Percentiles rank a stretch among this genome's conserved stretches.
These are phyloP conservation scores for Trididemnum clinides DNA, from an alignment of 23 tunicate genomes.

Conservation along the genomic window DNA sequence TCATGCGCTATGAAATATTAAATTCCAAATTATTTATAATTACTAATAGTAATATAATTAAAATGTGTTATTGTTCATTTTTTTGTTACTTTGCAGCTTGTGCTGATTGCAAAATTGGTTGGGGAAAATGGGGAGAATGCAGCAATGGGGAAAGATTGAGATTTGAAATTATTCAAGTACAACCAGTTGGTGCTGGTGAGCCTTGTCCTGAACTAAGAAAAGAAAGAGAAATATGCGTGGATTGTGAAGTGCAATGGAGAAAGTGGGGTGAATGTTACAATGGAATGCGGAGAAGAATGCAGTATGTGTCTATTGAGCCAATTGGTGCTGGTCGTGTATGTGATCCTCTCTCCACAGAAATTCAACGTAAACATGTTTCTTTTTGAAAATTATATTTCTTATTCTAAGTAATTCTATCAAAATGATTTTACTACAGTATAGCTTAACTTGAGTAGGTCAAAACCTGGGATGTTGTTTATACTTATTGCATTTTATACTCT, in stretches of 20 bases:
- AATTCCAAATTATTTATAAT: too few relatives aligned
- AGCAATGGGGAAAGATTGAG: slow-evolving; percentile 27
- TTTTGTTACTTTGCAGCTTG: slow-evolving; percentile 33
- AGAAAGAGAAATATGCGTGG: slow-evolving; percentile 27
- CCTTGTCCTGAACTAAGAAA: not conserved
- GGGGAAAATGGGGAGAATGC: slow-evolving; percentile 74
- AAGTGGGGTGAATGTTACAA: slow-evolving; percentile 60
- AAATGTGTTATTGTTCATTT: too few relatives aligned
- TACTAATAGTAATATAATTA: too few relatives aligned
- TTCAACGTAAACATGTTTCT: too few relatives aligned
- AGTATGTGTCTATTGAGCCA: slow-evolving; percentile 1
- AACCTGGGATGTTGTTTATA: too few relatives aligned
- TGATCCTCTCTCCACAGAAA: not conserved
- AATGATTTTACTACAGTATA: too few relatives aligned
- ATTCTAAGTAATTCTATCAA: too few relatives aligned
- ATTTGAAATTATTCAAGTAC: not conserved
- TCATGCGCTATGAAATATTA: too few relatives aligned
- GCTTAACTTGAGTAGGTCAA: too few relatives aligned
- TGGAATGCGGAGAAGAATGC: slow-evolving; percentile 27
- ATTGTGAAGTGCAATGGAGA: slow-evolving; percentile 52
- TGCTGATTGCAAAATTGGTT: slow-evolving; percentile 54
- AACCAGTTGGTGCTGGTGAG: slow-evolving; percentile 65
- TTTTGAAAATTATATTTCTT: too few relatives aligned
- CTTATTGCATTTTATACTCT: too few relatives aligned
- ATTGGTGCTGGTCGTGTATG: slow-evolving; percentile 40